Percentiles rank a stretch among this genome's conserved stretches.
These are phyloP conservation scores for Torymus auratus DNA, from an alignment of 2,888 invertebrate species.

Conservation along the genomic window DNA sequence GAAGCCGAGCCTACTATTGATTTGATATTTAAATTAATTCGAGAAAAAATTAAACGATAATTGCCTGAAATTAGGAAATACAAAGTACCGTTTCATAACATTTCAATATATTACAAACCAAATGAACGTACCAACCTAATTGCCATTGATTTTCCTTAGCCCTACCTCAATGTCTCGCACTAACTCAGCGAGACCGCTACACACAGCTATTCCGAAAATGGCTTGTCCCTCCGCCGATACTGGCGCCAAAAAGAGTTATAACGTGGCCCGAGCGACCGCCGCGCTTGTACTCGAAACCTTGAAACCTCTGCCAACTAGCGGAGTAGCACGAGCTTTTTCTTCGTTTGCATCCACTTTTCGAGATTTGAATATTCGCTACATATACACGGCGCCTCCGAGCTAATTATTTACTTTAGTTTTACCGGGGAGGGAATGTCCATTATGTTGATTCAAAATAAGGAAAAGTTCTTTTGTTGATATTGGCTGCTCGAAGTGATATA, in stretches of 20 bases:
- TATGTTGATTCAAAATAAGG: no score
- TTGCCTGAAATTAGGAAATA: no score
- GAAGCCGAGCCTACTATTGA: no score
- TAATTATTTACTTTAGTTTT: not conserved
- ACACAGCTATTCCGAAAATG: conserved; percentile 22
- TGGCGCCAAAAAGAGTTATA: conserved; percentile 50
- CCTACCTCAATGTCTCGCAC: not conserved
- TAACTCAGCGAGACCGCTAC: not conserved
- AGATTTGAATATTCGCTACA: conserved; percentile 24
- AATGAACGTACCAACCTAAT: conserved; percentile 7
- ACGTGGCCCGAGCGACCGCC: not conserved
- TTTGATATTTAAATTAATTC: no score
- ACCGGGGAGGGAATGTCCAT: no score
- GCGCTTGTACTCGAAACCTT: conserved; percentile 30
- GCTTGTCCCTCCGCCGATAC: conserved; percentile 27
- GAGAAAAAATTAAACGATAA: no score
- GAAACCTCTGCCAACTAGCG: conserved; percentile 42
- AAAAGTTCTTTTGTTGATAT: no score
- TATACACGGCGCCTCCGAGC: not conserved
- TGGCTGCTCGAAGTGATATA: no score
- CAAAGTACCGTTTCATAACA: no score
- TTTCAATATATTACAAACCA: conserved; percentile 7
- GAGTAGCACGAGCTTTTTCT: conserved; percentile 12
- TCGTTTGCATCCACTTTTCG: conserved; percentile 12
- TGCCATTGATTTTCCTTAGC: conserved; percentile 23